Base-by-base conservation (phyloP, 2,113 vertebrate species). In the Tachysurus fulvidraco region DNA sequence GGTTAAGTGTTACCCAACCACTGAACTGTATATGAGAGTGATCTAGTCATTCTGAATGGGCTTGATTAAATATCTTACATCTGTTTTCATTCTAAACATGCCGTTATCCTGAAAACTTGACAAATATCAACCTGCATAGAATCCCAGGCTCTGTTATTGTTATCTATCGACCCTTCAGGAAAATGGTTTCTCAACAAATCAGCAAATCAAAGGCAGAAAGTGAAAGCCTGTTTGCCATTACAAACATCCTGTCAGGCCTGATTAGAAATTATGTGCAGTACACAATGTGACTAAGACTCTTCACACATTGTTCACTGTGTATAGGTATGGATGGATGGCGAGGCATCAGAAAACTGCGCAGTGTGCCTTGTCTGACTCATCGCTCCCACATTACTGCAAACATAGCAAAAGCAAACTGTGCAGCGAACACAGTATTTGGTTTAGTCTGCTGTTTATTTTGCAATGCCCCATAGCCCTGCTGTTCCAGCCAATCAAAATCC, bases 341-440 rank as follows among this genome's bases (percentile, higher is more conserved):
- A 71, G 80, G 69, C 60, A 62, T 85, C 69, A 82, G 69, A 81
- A 84, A 81, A 76, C 78, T 82, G 83, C 60, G 69, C 74, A 86
- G 84, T 90, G 84, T 83, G 67, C 82, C 81, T 41, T 80, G 86
- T 60, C 81, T 91, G 88, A 91, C 83, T 91, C 89, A 90, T 88
- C 71, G 81, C 55, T 69, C 87, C 85, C 81, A 85, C 86, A 89
- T 86, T 84, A 87, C 81, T 85, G 87, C 86, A 88, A 89, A 88
- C 86, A 85, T 80, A 82, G 79, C 86, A 67, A 14, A 83, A 81
- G 81, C 86, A 87, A 89, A 89, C 88, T 79, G 86, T 87, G 83
- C 59, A 74, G 88, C 52, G 81, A 87, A 64, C 84, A 64, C 83
- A 86, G 87, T 59, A 57, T 88, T 83, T 83, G 87, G 62, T 88